These are phyloP conservation scores for Sternotherus odoratus DNA, from an alignment of 2,797 vertebrate genomes.

Conservation along the genomic window DNA sequence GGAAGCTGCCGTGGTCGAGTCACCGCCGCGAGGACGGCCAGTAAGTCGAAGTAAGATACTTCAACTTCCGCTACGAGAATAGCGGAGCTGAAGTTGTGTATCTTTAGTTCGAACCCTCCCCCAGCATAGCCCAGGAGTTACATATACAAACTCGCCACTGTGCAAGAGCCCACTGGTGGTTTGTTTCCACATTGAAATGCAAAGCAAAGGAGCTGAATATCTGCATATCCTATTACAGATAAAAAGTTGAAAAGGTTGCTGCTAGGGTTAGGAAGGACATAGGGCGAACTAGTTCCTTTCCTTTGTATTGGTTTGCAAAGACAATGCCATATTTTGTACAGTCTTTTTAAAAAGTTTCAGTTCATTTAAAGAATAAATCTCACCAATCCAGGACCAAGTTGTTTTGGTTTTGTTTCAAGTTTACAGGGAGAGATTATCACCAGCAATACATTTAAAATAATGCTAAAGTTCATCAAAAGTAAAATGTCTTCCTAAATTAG, in stretches of 20 bases:
- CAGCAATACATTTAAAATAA: not conserved
- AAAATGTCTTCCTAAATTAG: not conserved
- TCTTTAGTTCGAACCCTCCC: too few relatives aligned
- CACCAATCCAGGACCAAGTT: not conserved
- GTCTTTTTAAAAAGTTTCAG: not conserved
- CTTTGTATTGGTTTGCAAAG: not conserved
- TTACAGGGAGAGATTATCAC: not conserved
- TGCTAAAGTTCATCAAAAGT: not conserved
- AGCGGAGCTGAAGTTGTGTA: too few relatives aligned
- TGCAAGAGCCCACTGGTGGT: not conserved
- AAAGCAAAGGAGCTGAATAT: not conserved
- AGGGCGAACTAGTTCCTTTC: not conserved
- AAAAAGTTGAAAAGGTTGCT: not conserved
- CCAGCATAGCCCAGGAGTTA: too few relatives aligned
- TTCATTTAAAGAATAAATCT: not conserved
- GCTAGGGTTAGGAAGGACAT: not conserved
- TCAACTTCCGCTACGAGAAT: too few relatives aligned
- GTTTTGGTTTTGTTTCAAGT: not conserved
- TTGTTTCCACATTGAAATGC: not conserved
- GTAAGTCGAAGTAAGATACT: too few relatives aligned
- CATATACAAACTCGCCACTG: not conserved
- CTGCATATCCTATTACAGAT: not conserved
- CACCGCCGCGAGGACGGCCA: too few relatives aligned
- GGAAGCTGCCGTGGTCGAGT: too few relatives aligned
- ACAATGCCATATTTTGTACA: not conserved